Evolutionary conservation across 2,113 vertebrate species (phyloP), one percentile per base, ranked within the genome.

Genomic region (Romanogobio albipinnatus): DNA sequence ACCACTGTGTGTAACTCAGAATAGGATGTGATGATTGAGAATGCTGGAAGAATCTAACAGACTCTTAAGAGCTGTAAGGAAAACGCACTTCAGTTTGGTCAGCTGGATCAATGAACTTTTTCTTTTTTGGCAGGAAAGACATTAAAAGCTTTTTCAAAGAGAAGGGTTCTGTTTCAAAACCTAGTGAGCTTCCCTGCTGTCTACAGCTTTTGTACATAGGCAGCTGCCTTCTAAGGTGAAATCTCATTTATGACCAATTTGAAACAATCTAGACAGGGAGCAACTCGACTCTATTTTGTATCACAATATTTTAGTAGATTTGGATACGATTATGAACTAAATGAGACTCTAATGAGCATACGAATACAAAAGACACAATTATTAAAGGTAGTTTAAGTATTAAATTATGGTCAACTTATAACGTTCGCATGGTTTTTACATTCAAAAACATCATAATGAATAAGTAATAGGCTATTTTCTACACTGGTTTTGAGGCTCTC

Each of bases 11-110:
- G 15, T 45, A 24, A 78, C 53, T 78, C 22, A 10, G 39, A 66
- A 80, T 33, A 66, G 43, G n/a, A 80, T 49, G 43, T 80, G 39
- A 49, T 51, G 43, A 66, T 66, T 19, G 78, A 81, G 14, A 51
- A 15, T 13, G 7, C n/a, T 22, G 24, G 45, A 75, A 14, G 17
- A 47, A 22, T n/a, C 43, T 49, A 26, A 33, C 26, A 13, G 61
- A 51, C 22, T 39, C 33, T 43, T n/a, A 58, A 22, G n/a, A 56
- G 24, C 75, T 56, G 51, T 0, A 39, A 9, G 26, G 1, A 22
- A 43, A 75, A 74, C 13, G 33, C 9, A n/a, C 33, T 51, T 75
- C 36, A 7, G 29, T 76, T 76, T 76, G 49, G 56, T 76, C 49
- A 76, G 51, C 14, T 33, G 75, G 29, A 56, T 76, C 51, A 53